These are phyloP conservation scores for Oryzias curvinotus DNA, from an alignment of 2,113 vertebrate species.

Conservation along the genomic window DNA sequence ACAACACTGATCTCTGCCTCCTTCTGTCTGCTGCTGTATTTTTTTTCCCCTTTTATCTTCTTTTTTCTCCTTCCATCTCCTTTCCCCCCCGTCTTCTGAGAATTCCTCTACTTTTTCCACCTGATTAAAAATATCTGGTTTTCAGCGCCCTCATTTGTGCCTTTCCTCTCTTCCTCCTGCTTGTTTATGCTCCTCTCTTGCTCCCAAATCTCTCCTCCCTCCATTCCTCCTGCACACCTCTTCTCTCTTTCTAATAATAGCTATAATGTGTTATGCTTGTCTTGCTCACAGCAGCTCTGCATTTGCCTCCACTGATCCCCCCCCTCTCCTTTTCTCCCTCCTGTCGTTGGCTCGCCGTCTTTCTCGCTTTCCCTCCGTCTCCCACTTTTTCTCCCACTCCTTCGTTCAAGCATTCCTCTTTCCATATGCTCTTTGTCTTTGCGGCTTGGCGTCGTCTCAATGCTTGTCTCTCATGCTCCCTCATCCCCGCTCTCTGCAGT, in stretches of 20 bases:
- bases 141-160: not conserved
- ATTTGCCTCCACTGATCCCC: constrained; percentile 3
- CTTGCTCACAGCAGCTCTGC: constrained; percentile 46
- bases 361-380: constrained; percentile 26
- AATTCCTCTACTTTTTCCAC: not conserved
- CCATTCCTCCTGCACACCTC: constrained; percentile 18
- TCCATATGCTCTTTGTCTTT: constrained; percentile 30
- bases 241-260: constrained; percentile 67
- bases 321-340: not conserved
- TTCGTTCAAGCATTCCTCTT: constrained; percentile 20
- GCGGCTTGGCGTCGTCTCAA: constrained; percentile 19
- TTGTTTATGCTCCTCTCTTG: not conserved
- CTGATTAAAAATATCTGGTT: not conserved
- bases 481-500: not conserved
- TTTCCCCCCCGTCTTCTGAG: too few relatives aligned
- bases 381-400: not conserved
- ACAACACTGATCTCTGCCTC: constrained; percentile 32
- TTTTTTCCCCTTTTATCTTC: not conserved
- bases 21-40: constrained; percentile 14
- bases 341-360: constrained; percentile 6
- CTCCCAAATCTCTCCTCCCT: not conserved
- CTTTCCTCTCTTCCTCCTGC: constrained; percentile 2
- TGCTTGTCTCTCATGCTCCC: not conserved
- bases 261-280: constrained; percentile 60
- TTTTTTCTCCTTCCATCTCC: not conserved